Evolutionary conservation across 2,888 invertebrate genomes (phyloP).

Genomic region (Parnassius glacialis): DNA sequence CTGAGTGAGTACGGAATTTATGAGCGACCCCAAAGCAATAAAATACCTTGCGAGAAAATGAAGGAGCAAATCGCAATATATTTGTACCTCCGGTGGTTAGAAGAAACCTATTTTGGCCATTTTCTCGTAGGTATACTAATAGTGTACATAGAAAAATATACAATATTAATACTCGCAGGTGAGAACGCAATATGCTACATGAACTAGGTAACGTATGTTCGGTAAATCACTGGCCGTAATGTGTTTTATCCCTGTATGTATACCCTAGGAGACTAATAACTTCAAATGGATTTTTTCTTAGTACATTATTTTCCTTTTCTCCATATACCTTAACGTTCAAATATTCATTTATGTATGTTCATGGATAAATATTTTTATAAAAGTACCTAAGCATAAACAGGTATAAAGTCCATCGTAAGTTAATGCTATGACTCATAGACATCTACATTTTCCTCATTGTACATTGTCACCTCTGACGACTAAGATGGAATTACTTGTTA

Average conservation of each 20-base stretch:
- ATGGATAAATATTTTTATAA: no score
- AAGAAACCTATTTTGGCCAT: slow-evolving; percentile 67
- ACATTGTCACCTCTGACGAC: no score
- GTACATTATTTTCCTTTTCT: background rate
- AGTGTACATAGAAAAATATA: slow-evolving; percentile 35
- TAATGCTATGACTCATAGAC: no score
- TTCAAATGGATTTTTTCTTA: slow-evolving; percentile 18
- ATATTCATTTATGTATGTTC: no score
- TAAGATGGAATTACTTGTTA: no score
- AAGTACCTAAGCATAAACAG: no score
- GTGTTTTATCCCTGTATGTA: slow-evolving; percentile 16
- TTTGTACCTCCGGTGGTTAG: slow-evolving; percentile 73
- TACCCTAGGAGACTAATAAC: slow-evolving; percentile 18
- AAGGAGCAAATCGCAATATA: slow-evolving; percentile 80
- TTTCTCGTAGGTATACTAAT: slow-evolving; percentile 65
- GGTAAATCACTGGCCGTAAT: slow-evolving; percentile 21
- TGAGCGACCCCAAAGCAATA: slow-evolving; percentile 77
- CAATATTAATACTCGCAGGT: slow-evolving; percentile 29
- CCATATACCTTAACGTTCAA: no score
- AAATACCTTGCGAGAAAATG: slow-evolving; percentile 80
- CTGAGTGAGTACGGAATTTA: slow-evolving; percentile 77
- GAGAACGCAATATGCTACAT: slow-evolving; percentile 46
- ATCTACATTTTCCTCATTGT: no score
- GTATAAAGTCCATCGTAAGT: no score
- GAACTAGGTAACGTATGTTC: slow-evolving; percentile 39